Evolutionary conservation across 2,797 vertebrate species (phyloP).

Genomic region (Esox lucius): DNA sequence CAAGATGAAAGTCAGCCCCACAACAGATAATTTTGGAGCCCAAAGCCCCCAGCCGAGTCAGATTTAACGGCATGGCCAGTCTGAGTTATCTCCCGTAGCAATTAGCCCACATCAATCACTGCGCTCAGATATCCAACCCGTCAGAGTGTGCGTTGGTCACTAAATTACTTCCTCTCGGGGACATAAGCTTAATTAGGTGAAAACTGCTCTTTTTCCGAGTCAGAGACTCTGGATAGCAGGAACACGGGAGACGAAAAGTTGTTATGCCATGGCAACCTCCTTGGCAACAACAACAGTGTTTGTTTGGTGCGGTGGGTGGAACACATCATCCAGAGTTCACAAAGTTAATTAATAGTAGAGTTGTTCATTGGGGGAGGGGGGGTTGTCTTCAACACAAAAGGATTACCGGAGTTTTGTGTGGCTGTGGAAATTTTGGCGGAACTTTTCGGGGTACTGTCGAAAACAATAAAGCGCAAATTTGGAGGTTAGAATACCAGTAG

Average conservation of each 20-base stretch:
- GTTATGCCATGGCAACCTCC: neutral
- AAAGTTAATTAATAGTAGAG: neutral
- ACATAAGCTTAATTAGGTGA: neutral
- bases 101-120: neutral
- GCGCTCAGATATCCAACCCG: neutral
- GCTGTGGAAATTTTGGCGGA: slow-evolving; percentile 53
- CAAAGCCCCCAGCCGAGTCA: neutral
- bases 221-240: neutral
- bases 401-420: neutral
- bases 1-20: neutral
- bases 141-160: neutral
- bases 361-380: too few relatives aligned
- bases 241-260: neutral
- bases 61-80: neutral
- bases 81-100: neutral
- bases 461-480: slow-evolving; percentile 52
- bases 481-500: neutral
- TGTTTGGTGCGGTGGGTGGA: neutral
- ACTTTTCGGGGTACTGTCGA: slow-evolving; percentile 45
- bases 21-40: neutral
- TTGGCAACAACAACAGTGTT: neutral
- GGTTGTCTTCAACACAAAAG: neutral
- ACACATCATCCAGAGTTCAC: neutral
- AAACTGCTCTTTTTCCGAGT: neutral
- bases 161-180: neutral